phyloP scores from a whole-genome alignment of 2,113 vertebrate genomes.

The Nettapus auritus region DNA sequence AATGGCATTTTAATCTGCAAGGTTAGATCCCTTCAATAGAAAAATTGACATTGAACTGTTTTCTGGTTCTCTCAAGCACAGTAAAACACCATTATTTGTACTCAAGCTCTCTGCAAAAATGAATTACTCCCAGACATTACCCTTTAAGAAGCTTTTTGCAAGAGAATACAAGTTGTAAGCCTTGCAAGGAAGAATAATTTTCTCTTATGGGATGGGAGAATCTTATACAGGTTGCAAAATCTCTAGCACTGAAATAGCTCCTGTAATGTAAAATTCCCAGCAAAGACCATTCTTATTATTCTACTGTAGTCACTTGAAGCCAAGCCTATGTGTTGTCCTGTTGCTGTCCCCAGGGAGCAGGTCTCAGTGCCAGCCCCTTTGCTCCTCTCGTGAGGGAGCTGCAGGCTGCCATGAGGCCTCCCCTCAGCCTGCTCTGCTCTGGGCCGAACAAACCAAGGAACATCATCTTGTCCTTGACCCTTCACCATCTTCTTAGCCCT shows the following conservation, averaged over 20 bases:
- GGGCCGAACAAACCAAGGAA: too few species aligned
- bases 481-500: background rate
- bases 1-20: background rate
- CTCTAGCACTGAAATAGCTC: background rate
- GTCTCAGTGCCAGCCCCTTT: too few species aligned
- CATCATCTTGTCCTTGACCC: background rate
- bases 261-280: background rate
- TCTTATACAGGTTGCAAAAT: background rate
- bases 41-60: constrained; percentile 8
- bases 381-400: too few species aligned
- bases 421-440: too few species aligned
- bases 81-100: background rate
- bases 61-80: background rate
- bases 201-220: background rate
- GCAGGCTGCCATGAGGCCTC: too few species aligned
- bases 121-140: background rate
- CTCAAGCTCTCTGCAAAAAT: background rate
- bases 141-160: background rate
- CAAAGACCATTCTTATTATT: background rate
- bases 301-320: background rate
- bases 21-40: background rate
- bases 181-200: background rate
- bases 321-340: background rate
- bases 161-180: background rate
- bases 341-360: too few species aligned